These are phyloP conservation scores for Mormoops blainvillei DNA, from an alignment of 2,113 vertebrate species.

Conservation along the genomic window DNA sequence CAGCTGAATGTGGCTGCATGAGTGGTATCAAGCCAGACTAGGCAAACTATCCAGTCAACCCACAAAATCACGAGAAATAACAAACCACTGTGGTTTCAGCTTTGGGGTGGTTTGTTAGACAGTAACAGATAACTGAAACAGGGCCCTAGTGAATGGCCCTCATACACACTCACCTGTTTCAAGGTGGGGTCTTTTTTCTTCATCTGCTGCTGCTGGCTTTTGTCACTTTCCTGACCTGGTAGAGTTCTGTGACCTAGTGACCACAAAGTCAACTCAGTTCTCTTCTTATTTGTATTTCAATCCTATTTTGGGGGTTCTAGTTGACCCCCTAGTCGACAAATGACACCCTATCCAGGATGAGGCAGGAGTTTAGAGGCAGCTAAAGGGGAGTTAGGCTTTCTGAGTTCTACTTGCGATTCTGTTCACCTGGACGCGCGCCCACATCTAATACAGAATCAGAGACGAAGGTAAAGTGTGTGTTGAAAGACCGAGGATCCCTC, in stretches of 20 bases:
- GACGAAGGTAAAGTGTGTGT: not conserved
- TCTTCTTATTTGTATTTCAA: not conserved
- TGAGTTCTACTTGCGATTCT: not conserved
- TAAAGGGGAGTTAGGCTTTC: not conserved
- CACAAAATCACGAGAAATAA: not conserved
- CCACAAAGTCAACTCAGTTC: not conserved
- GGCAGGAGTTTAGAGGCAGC: not conserved
- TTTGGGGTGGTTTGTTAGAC: not conserved
- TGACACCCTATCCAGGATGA: not conserved
- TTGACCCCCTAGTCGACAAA: not conserved
- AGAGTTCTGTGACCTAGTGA: slow-evolving; percentile 27
- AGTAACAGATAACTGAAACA: not conserved
- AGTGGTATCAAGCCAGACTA: not conserved
- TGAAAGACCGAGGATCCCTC: not conserved
- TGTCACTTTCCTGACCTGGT: not conserved
- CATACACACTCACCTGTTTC: not conserved
- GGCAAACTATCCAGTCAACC: not conserved
- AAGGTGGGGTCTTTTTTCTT: not conserved
- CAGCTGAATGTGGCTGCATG: not conserved
- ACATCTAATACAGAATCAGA: not conserved
- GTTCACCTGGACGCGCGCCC: not conserved
- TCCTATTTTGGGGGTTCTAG: not conserved
- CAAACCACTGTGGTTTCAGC: not conserved
- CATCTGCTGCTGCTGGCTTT: not conserved
- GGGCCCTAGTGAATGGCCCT: not conserved